Percentiles rank a stretch among this genome's conserved stretches.
These are phyloP conservation scores for Sipha maydis DNA, from an alignment of 2,888 invertebrate species.

Conservation along the genomic window DNA sequence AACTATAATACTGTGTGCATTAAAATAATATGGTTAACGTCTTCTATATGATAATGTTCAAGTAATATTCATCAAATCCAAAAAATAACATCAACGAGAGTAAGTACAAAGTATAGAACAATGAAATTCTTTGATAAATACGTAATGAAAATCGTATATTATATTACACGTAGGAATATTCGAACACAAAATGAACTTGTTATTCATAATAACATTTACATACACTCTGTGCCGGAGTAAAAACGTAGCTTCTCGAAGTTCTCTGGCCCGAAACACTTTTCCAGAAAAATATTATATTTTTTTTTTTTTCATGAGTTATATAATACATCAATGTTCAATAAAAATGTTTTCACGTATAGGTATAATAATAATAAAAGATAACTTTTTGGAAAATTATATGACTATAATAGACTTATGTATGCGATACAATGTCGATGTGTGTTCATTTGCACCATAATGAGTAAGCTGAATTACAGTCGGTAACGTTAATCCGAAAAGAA, in stretches of 20 bases:
- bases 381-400: too few species aligned
- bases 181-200: background rate
- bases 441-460: too few species aligned
- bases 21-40: background rate
- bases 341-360: background rate
- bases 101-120: background rate
- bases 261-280: conserved; percentile 14
- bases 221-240: background rate
- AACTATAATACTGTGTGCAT: background rate
- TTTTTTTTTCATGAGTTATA: background rate
- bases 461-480: background rate
- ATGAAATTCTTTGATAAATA: conserved; percentile 18
- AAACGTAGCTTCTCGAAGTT: background rate
- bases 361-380: background rate
- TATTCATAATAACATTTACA: background rate
- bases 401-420: too few species aligned
- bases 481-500: background rate
- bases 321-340: background rate
- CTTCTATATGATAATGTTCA: background rate
- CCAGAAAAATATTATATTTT: background rate
- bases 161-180: conserved; percentile 15
- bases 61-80: background rate
- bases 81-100: conserved; percentile 1
- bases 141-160: background rate
- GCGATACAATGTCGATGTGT: too few species aligned